Conservation (phyloP, 2,113 vertebrate species). For the Antennarius striatus region DNA sequence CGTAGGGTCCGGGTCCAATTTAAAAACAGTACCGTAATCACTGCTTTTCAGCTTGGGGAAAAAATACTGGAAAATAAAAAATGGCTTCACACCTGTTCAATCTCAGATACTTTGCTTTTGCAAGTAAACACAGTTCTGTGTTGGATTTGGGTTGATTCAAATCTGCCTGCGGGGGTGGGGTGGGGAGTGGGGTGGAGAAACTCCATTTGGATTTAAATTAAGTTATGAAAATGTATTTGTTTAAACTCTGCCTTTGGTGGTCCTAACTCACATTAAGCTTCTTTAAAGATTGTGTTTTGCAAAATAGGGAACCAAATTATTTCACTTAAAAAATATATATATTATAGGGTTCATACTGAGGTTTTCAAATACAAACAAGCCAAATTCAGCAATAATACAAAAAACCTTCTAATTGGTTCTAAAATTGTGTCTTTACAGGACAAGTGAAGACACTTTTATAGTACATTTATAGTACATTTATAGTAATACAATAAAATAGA, state of each 20-base stretch:
- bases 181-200: background rate
- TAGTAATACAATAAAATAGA: slow-evolving; percentile 23
- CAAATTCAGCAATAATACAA: background rate
- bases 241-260: background rate
- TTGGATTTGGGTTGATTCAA: slow-evolving; percentile 32
- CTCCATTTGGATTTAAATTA: slow-evolving; percentile 25
- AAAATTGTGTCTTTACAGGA: slow-evolving; percentile 20
- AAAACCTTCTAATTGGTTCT: slow-evolving; percentile 17
- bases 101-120: slow-evolving; percentile 15
- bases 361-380: slow-evolving; percentile 5
- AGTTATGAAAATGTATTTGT: slow-evolving; percentile 26
- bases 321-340: too few relatives aligned
- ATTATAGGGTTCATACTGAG: background rate
- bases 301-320: too few relatives aligned
- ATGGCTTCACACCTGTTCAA: slow-evolving; percentile 12
- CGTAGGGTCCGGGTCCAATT: slow-evolving; percentile 7
- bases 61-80: slow-evolving; percentile 10
- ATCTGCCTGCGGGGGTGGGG: background rate
- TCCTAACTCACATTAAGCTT: slow-evolving; percentile 3
- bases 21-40: slow-evolving; percentile 19
- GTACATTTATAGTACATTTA: too few relatives aligned
- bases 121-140: slow-evolving; percentile 17
- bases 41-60: slow-evolving; percentile 3
- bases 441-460: too few relatives aligned
- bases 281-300: background rate